These are phyloP conservation scores for Macaria liturata DNA, from an alignment of 2,888 invertebrate species.

Conservation along the genomic window DNA sequence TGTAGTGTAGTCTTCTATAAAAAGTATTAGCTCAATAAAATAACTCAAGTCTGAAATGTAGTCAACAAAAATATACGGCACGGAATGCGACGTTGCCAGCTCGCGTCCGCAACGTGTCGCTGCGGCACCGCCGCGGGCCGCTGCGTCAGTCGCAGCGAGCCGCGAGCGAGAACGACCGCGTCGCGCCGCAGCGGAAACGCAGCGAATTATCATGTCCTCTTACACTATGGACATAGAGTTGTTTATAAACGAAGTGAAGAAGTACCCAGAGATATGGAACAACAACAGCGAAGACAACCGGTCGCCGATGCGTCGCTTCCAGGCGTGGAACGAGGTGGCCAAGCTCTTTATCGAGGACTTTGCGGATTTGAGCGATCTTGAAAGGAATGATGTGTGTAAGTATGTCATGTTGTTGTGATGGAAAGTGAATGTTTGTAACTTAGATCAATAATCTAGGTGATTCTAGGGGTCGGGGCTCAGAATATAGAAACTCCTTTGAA, in stretches of 20 bases:
- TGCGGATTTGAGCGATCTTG: constrained; percentile 50
- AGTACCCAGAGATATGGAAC: constrained; percentile 63
- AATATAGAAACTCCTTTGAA: no score
- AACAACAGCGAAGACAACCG: constrained; percentile 52
- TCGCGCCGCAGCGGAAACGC: constrained; percentile 41
- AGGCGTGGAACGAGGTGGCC: constrained; percentile 62
- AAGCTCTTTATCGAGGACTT: constrained; percentile 57
- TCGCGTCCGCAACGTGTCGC: constrained; percentile 49
- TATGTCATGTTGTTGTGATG: constrained; percentile 27
- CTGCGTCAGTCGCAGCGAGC: constrained; percentile 51
- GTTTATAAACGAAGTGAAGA: constrained; percentile 67
- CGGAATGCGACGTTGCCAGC: constrained; percentile 49
- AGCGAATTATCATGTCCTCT: constrained; percentile 36
- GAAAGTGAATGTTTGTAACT: no score
- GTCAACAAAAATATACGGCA: constrained; percentile 12
- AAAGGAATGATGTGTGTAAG: constrained; percentile 65
- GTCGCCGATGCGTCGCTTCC: constrained; percentile 48
- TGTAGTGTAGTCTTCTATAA: no score
- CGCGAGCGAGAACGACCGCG: constrained; percentile 47
- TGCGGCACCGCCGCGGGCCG: constrained; percentile 60
- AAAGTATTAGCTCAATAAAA: no score
- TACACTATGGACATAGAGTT: constrained; percentile 49
- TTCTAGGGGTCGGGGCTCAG: no score
- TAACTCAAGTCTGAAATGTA: no score
- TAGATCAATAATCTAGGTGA: no score